These are phyloP conservation scores for Epinotia demarniana DNA, from an alignment of 2,888 invertebrate genomes.

Conservation along the genomic window DNA sequence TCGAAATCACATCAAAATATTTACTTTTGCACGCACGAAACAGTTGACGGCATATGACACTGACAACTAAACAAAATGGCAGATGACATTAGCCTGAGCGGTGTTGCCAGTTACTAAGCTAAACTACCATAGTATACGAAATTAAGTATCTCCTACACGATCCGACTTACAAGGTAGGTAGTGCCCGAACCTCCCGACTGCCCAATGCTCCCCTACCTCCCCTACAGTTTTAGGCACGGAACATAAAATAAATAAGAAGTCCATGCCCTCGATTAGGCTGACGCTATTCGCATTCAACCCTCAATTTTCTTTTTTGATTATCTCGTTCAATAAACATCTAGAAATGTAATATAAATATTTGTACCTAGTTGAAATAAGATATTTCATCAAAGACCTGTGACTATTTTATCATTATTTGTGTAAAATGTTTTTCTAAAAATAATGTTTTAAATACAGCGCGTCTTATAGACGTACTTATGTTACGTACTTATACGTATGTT, in stretches of 20 bases:
- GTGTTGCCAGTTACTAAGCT: conserved; percentile 42
- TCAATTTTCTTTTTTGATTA: neutral
- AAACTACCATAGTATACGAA: too few species aligned
- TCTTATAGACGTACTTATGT: neutral
- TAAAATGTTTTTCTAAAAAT: neutral
- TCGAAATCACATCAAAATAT: neutral
- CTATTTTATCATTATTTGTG: neutral
- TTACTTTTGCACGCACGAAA: conserved; percentile 3
- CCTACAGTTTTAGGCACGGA: too few species aligned
- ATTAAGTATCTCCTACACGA: conserved; percentile 1
- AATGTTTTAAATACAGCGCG: neutral
- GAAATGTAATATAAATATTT: neutral
- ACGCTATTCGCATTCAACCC: neutral
- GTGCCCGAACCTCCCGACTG: neutral
- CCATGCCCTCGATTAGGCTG: neutral
- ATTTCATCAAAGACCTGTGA: neutral
- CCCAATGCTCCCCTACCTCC: too few species aligned
- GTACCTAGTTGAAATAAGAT: neutral
- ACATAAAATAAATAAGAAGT: too few species aligned
- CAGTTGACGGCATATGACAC: conserved; percentile 5
- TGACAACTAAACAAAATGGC: conserved; percentile 21
- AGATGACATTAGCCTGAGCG: conserved; percentile 39
- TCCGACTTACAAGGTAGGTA: conserved; percentile 11
- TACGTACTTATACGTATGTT: neutral
- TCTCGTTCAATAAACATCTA: conserved; percentile 4